Conservation (phyloP, 53 echinoderm and acorn worm species). For the Echinometra lucunter region DNA sequence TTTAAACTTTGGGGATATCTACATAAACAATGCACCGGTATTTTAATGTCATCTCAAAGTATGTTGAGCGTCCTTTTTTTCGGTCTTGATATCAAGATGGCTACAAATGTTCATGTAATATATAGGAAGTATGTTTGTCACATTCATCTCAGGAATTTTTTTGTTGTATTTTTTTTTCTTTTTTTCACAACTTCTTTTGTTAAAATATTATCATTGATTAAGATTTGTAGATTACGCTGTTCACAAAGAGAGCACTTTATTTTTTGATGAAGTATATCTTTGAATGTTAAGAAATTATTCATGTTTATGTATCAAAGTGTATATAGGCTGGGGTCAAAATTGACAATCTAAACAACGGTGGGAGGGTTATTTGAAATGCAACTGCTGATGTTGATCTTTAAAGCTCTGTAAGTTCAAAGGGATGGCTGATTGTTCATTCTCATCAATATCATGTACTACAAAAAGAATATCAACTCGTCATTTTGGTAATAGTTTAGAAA, state of each 20-base stretch:
- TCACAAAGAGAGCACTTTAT: not conserved
- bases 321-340: not conserved
- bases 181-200: not conserved
- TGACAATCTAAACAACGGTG: not conserved
- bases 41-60: not conserved
- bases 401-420: not conserved
- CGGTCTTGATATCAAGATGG: not conserved
- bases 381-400: not conserved
- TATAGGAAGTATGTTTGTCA: not conserved
- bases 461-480: not conserved
- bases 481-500: not conserved
- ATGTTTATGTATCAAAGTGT: slow-evolving; percentile 34
- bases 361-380: not conserved
- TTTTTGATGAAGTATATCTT: slow-evolving; percentile 30
- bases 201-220: not conserved
- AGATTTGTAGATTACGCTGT: not conserved
- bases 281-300: not conserved
- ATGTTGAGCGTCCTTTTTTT: not conserved
- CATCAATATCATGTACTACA: not conserved
- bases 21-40: not conserved
- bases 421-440: not conserved
- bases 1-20: not conserved
- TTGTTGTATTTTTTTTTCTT: too few species aligned
- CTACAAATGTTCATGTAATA: not conserved
- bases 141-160: slow-evolving; percentile 34